These are phyloP conservation scores for Anticlea derivata DNA, from an alignment of 2,888 invertebrate genomes.

Conservation along the genomic window DNA sequence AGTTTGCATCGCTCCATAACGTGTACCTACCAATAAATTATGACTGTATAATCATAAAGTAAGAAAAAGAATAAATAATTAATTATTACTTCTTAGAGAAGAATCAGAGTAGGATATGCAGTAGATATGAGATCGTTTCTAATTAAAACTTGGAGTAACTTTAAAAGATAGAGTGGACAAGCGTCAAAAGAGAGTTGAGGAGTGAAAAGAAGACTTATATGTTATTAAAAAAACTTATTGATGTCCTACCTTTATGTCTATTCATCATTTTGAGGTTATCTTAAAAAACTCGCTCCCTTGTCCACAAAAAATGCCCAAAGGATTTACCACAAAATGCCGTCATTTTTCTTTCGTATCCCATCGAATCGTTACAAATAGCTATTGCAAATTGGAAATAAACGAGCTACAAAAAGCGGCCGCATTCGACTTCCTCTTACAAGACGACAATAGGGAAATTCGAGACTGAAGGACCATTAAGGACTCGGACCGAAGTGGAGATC, in stretches of 20 bases:
- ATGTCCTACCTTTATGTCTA: conserved; percentile 13
- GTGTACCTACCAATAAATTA: too few species aligned
- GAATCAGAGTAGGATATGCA: too few species aligned
- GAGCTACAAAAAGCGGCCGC: conserved; percentile 56
- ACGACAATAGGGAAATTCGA: conserved; percentile 52
- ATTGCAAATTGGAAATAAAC: conserved; percentile 64
- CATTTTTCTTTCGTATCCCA: conserved; percentile 41
- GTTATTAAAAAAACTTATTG: too few species aligned
- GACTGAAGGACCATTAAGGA: conserved; percentile 50
- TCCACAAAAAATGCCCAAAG: conserved; percentile 26
- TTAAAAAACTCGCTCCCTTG: conserved; percentile 4
- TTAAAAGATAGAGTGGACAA: too few species aligned
- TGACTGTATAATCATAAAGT: too few species aligned
- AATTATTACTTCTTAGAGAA: too few species aligned
- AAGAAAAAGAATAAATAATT: too few species aligned
- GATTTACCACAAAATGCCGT: conserved; percentile 38
- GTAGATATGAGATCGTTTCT: too few species aligned
- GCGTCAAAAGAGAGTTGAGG: too few species aligned
- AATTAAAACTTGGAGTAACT: too few species aligned
- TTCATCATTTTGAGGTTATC: conserved; percentile 12
- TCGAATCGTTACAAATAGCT: conserved; percentile 58
- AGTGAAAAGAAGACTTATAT: too few species aligned
- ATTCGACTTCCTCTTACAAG: conserved; percentile 47
- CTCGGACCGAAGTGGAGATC: conserved; percentile 35
- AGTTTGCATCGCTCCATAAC: too few species aligned